Percentiles rank a stretch among this genome's conserved stretches.
Evolutionary conservation across 2,113 vertebrate genomes (phyloP).

Genomic region (Psammodynastes pulverulentus): DNA sequence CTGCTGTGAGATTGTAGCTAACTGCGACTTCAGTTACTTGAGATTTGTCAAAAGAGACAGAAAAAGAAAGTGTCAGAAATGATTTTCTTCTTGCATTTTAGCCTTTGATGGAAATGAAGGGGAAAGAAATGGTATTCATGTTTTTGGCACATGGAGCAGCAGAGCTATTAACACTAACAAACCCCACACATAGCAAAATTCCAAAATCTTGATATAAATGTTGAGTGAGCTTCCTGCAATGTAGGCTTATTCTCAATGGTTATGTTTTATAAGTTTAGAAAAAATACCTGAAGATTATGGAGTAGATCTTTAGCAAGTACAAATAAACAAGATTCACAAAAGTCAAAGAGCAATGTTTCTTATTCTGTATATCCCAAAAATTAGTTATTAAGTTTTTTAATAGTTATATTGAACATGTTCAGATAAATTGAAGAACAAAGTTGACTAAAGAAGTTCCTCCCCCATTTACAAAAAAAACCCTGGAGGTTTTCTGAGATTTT

Average conservation of each 20-base stretch:
- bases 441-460: background rate
- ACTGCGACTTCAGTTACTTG: background rate
- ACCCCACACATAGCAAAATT: background rate
- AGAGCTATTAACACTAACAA: background rate
- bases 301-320: background rate
- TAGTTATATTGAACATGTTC: conserved; percentile 9
- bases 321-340: conserved; percentile 12
- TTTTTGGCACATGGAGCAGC: conserved; percentile 3
- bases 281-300: background rate
- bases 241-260: background rate
- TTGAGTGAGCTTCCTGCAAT: background rate
- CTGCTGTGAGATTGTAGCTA: conserved; percentile 3
- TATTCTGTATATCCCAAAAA: background rate
- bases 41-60: conserved; percentile 1
- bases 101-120: fast-evolving
- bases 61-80: background rate
- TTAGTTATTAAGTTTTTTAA: conserved; percentile 14
- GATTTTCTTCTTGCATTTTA: conserved; percentile 12
- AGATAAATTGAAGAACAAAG: conserved; percentile 20
- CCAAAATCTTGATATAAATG: background rate
- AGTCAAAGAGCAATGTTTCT: background rate
- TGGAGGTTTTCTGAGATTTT: conserved; percentile 32
- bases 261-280: background rate
- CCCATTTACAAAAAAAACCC: background rate
- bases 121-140: background rate